These are phyloP conservation scores for Hephaestus fuliginosus DNA, from an alignment of 2,797 vertebrate species.

Conservation along the genomic window DNA sequence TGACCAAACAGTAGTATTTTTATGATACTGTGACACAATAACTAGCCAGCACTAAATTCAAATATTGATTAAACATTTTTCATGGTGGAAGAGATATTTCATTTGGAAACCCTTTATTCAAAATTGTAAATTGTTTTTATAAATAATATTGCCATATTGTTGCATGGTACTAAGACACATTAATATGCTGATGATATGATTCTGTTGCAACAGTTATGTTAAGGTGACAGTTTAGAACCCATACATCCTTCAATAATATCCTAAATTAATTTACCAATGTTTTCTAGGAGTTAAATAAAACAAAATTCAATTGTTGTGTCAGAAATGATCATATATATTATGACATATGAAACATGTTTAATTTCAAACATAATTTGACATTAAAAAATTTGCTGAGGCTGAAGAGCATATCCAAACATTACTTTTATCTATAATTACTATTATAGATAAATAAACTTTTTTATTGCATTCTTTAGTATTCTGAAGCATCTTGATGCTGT, in stretches of 20 bases:
- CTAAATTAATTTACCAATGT: neutral
- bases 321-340: neutral
- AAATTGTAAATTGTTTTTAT: neutral
- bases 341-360: neutral
- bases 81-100: neutral
- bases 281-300: neutral
- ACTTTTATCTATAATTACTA: neutral
- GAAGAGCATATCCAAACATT: neutral
- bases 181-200: neutral
- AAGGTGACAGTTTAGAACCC: neutral
- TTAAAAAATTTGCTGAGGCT: neutral
- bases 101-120: neutral
- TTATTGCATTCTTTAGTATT: neutral
- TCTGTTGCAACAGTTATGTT: neutral
- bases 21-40: neutral
- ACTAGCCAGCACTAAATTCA: neutral
- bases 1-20: neutral
- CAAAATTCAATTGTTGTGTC: neutral
- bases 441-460: neutral
- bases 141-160: neutral
- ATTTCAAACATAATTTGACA: neutral
- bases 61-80: neutral
- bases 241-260: neutral
- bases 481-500: neutral
- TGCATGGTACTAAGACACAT: neutral